Evolutionary conservation across 2,113 vertebrate genomes (phyloP).

Genomic region (Gavialis gangeticus): DNA sequence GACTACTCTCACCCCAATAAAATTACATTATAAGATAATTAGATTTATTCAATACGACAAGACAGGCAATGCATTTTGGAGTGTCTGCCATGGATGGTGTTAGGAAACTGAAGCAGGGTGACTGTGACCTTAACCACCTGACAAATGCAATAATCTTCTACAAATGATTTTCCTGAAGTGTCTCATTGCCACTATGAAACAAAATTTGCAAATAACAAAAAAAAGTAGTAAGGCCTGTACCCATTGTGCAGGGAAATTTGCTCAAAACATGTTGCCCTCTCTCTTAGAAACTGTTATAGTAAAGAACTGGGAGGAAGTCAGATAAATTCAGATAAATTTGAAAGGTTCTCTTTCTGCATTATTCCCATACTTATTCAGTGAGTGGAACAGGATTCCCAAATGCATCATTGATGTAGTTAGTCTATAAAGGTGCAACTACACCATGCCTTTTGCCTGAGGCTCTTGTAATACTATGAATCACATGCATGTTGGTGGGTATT

Average conservation of each 20-base stretch:
- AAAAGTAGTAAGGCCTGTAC: neutral
- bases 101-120: neutral
- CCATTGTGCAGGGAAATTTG: accelerated
- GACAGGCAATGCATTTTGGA: neutral
- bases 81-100: accelerated
- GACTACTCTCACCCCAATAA: neutral
- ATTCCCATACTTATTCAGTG: too few relatives aligned
- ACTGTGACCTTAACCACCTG: neutral
- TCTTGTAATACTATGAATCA: too few relatives aligned
- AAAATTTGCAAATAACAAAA: neutral
- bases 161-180: neutral
- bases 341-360: too few relatives aligned
- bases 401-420: too few relatives aligned
- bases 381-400: too few relatives aligned
- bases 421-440: too few relatives aligned
- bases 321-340: too few relatives aligned
- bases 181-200: neutral
- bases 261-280: accelerated
- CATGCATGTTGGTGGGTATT: too few relatives aligned
- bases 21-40: neutral
- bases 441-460: too few relatives aligned
- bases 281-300: neutral
- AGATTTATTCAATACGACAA: neutral
- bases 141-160: neutral
- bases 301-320: too few relatives aligned